Base-by-base conservation (phyloP, 2,797 vertebrate genomes). In the Hippopotamyrus pictus region DNA sequence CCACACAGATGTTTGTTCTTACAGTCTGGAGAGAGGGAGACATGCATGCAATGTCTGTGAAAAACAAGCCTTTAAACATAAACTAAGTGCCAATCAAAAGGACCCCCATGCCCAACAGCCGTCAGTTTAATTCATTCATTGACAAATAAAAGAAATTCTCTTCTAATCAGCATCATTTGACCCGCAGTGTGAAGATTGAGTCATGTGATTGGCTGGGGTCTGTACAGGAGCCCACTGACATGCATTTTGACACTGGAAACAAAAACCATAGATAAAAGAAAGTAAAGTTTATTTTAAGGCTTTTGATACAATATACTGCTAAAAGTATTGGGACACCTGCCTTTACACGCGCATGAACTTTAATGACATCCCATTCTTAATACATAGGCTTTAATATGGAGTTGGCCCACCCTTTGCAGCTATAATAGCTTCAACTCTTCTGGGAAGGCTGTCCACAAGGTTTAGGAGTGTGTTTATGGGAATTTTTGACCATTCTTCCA, bases 1-100 rank as follows among this genome's bases (percentile, higher is more conserved):
- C 96, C 96, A 91, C 95, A 95, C 59, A 96, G 25, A 3, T 88
- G 92, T 2, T 83, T 33, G 29, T 51, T 33, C 3, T 91, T 89
- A 44, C 89, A 65, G 2, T 50, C 93, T 94, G 91, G 25, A 46
- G 48, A 88, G 82, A 62, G 53, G 51, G 48, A 86, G 22, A 57
- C 19, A 86, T 2, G 22, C n/a, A 12, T 37, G 12, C 69, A 76
- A 12, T 33, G 22, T 59, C 57, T 33, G 65, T 69, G 25, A 69
- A 69, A 33, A 19, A 76, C 33, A 37, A 9, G 50, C 46, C 11
- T 33, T 73, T 37, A 73, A 73, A 73, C 33, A 33, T 37, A 65
- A 29, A 41, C 33, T 1, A 22, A 59, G n/a, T 22, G 57, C 57
- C 19, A 76, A 41, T 76, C 12, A 41, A 76, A 76, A 76, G 69